Conservation (phyloP, 2,113 vertebrate species). For the Cheilinus undulatus region DNA sequence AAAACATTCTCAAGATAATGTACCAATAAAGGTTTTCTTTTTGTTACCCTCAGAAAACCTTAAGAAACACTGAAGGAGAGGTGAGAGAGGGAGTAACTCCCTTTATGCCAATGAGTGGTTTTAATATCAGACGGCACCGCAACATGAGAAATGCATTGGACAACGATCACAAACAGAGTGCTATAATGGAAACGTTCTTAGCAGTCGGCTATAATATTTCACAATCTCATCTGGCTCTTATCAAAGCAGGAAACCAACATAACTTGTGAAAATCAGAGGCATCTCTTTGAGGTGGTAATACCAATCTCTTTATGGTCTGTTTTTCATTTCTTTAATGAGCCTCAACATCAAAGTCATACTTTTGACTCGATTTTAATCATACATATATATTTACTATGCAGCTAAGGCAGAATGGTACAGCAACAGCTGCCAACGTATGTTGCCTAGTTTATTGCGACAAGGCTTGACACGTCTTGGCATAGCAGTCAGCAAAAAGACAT, state of each 20-base stretch:
- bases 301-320: slow-evolving; percentile 16
- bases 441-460: slow-evolving; percentile 8
- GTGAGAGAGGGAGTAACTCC: not conserved
- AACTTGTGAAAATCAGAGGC: slow-evolving; percentile 11
- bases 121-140: slow-evolving; percentile 3
- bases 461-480: not conserved
- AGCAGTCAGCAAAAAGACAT: slow-evolving; percentile 5
- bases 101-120: slow-evolving; percentile 11
- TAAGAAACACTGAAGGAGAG: not conserved
- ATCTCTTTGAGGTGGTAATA: slow-evolving; percentile 9
- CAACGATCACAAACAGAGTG: not conserved
- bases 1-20: no score
- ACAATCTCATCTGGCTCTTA: slow-evolving; percentile 31
- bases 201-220: slow-evolving; percentile 1
- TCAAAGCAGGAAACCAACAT: slow-evolving; percentile 33
- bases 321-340: slow-evolving; percentile 30
- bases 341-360: slow-evolving; percentile 11
- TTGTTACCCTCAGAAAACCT: not conserved
- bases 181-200: slow-evolving; percentile 15
- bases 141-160: slow-evolving; percentile 12
- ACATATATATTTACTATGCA: slow-evolving; percentile 8
- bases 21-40: not conserved
- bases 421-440: slow-evolving; percentile 17
- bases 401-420: not conserved
- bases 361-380: slow-evolving; percentile 1